phyloP scores from a whole-genome alignment of 2,797 vertebrate species.

The Pampus argenteus region DNA sequence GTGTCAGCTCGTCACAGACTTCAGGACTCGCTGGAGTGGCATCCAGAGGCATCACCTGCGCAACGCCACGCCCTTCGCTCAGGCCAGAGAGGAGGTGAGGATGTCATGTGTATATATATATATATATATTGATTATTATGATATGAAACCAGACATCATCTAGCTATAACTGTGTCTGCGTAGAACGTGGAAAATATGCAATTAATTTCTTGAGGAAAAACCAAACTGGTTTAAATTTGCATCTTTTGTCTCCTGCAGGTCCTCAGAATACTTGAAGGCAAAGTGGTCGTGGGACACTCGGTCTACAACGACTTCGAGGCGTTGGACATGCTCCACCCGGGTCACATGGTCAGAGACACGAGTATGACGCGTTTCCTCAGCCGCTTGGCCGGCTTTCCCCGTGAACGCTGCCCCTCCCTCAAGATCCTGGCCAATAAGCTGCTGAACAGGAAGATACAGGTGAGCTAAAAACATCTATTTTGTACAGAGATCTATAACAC shows the following conservation, averaged over 20 bases:
- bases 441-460: conserved; percentile 92
- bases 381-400: conserved; percentile 72
- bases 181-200: no score
- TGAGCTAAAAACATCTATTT: conserved; percentile 58
- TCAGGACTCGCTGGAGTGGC: conserved; percentile 94
- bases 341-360: conserved; percentile 91
- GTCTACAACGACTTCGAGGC: conserved; percentile 91
- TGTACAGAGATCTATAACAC: not conserved
- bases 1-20: conserved; percentile 87
- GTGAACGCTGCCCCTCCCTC: conserved; percentile 80
- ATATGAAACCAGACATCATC: no score
- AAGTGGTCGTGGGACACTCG: conserved; percentile 93
- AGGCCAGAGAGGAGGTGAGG: conserved; percentile 91
- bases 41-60: conserved; percentile 87
- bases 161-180: no score
- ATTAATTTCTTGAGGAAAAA: no score
- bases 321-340: conserved; percentile 86
- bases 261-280: conserved; percentile 88
- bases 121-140: no score
- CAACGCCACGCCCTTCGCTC: conserved; percentile 84
- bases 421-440: conserved; percentile 87
- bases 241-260: conserved; percentile 81
- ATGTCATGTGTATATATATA: no score
- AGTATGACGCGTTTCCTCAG: conserved; percentile 79
- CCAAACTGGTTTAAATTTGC: not conserved